Evolutionary conservation across 2,797 vertebrate species (phyloP).

Genomic region (Anabacerthia variegaticeps): DNA sequence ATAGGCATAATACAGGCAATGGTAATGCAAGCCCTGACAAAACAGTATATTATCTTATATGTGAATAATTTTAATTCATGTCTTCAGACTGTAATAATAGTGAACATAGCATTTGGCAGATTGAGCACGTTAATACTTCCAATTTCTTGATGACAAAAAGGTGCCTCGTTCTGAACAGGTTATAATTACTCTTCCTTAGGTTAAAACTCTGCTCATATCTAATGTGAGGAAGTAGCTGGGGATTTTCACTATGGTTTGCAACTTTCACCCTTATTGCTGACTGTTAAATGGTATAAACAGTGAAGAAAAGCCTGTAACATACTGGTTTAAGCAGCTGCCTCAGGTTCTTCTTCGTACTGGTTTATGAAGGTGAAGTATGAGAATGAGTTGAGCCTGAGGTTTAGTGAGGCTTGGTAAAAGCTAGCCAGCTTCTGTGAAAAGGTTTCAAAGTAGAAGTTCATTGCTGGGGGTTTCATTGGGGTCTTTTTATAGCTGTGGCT

Average conservation of each 20-base stretch:
- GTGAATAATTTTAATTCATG: not conserved
- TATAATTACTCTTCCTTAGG: not conserved
- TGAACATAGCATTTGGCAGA: not conserved
- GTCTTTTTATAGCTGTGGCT: not conserved
- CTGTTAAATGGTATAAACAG: not conserved
- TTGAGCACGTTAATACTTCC: not conserved
- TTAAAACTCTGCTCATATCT: not conserved
- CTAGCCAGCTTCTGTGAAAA: not conserved
- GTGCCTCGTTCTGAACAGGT: not conserved
- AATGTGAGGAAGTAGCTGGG: not conserved
- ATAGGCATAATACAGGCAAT: not conserved
- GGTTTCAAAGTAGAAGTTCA: accelerated
- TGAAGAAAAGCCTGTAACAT: not conserved
- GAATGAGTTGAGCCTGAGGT: not conserved
- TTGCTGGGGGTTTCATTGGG: not conserved
- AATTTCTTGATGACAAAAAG: not conserved
- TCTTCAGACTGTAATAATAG: not conserved
- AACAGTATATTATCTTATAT: not conserved
- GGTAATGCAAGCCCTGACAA: not conserved
- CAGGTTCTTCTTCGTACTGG: not conserved
- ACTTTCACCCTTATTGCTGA: not conserved
- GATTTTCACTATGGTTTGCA: not conserved
- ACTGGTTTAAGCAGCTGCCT: not conserved
- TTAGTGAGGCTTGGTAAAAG: not conserved
- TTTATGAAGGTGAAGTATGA: not conserved